These are phyloP conservation scores for Spilogale gracilis DNA, from an alignment of 2,113 vertebrate species.

Conservation along the genomic window DNA sequence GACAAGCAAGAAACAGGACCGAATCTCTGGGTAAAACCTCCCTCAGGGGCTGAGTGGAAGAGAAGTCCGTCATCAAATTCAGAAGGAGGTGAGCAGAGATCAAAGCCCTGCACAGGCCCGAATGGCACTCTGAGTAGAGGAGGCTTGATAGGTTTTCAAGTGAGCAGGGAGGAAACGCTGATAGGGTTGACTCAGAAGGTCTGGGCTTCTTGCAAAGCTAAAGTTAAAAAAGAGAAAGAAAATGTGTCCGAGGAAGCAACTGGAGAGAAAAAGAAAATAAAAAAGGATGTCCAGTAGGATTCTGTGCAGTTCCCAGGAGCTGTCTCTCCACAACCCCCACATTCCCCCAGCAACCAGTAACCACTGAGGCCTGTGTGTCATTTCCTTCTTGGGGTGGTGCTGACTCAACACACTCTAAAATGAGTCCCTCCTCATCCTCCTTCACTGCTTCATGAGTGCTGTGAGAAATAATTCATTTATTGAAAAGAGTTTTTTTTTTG, in stretches of 20 bases:
- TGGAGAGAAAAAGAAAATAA: background rate
- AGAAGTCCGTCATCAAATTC: background rate
- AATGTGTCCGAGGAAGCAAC: background rate
- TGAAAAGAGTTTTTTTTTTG: constrained; percentile 4
- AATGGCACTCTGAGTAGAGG: background rate
- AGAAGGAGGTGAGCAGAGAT: background rate
- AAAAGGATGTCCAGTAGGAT: background rate
- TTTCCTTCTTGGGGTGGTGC: background rate
- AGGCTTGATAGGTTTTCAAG: background rate
- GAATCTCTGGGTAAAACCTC: background rate
- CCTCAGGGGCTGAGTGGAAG: background rate
- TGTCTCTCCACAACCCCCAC: background rate
- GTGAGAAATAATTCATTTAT: background rate
- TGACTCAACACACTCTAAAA: background rate
- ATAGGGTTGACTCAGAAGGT: background rate
- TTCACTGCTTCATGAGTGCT: background rate
- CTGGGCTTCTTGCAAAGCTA: background rate
- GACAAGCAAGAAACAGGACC: background rate
- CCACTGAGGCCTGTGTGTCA: background rate
- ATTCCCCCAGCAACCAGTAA: background rate
- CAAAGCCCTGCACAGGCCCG: background rate
- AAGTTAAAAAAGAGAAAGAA: background rate
- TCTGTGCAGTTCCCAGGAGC: too few relatives aligned
- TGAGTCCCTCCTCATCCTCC: background rate
- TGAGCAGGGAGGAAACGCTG: background rate